Evolutionary conservation across 2,797 vertebrate species (phyloP).

Genomic region (Betta splendens): DNA sequence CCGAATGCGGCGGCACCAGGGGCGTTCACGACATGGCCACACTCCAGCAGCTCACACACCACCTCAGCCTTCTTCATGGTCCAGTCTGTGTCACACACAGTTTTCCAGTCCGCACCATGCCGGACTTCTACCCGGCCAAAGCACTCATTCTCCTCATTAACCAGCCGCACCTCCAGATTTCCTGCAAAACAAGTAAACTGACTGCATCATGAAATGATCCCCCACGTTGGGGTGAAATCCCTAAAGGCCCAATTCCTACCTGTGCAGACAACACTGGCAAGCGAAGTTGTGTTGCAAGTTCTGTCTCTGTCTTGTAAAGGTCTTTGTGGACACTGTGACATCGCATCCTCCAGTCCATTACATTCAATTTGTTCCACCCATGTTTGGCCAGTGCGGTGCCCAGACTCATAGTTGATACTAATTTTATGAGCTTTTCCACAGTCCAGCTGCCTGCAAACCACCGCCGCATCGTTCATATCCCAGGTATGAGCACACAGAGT

Average conservation of each 20-base stretch:
- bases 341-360: conserved; percentile 46
- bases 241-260: conserved; percentile 63
- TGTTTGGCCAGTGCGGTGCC: conserved; percentile 11
- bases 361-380: conserved; percentile 60
- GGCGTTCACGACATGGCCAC: conserved; percentile 38
- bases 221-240: no score
- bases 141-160: conserved; percentile 39
- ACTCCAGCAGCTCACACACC: conserved; percentile 60
- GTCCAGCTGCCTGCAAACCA: conserved; percentile 65
- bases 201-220: no score
- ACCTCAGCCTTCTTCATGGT: conserved; percentile 47
- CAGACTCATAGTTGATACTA: conserved; percentile 12
- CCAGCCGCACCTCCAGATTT: conserved; percentile 58
- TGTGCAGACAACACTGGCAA: conserved; percentile 66
- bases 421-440: conserved; percentile 59
- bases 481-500: conserved; percentile 66
- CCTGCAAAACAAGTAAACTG: conserved; percentile 42
- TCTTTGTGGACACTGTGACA: conserved; percentile 51
- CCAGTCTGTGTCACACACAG: conserved; percentile 72
- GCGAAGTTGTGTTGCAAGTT: conserved; percentile 56
- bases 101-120: conserved; percentile 52
- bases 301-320: not conserved
- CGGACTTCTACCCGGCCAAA: conserved; percentile 74
- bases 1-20: conserved; percentile 27
- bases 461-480: conserved; percentile 60